phyloP scores from a whole-genome alignment of 2,888 invertebrate species.

The Dilophus febrilis region DNA sequence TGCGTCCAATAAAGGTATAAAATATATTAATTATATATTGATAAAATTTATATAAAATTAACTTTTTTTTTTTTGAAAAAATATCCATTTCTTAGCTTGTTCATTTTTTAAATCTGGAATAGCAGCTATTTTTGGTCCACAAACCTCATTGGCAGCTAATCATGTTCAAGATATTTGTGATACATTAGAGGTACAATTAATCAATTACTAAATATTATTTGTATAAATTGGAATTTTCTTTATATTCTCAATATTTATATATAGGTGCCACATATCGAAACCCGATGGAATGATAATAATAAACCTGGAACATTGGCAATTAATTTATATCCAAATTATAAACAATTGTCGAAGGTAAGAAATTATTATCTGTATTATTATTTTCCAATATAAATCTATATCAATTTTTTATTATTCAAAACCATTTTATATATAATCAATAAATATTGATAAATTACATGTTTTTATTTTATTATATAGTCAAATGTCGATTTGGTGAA shows the following conservation, averaged over 20 bases:
- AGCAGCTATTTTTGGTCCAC: constrained; percentile 87
- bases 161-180: constrained; percentile 94
- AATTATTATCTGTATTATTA: no score
- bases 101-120: constrained; percentile 73
- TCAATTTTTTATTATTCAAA: no score
- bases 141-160: constrained; percentile 74
- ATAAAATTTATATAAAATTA: background rate
- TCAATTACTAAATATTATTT: no score
- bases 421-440: no score
- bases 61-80: constrained; percentile 16
- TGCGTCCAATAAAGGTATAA: constrained; percentile 76
- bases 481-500: constrained; percentile 82
- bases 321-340: constrained; percentile 86
- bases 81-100: constrained; percentile 51
- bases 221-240: no score
- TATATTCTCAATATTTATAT: background rate
- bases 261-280: constrained; percentile 74
- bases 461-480: no score
- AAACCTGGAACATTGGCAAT: constrained; percentile 79
- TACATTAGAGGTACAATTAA: constrained; percentile 66
- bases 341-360: constrained; percentile 59
- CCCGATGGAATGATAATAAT: constrained; percentile 81
- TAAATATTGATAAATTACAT: no score
- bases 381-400: no score
- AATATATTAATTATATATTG: no score